Conservation (phyloP, 1,140 invertebrate genomes). For the Acyrthosiphon pisum region DNA sequence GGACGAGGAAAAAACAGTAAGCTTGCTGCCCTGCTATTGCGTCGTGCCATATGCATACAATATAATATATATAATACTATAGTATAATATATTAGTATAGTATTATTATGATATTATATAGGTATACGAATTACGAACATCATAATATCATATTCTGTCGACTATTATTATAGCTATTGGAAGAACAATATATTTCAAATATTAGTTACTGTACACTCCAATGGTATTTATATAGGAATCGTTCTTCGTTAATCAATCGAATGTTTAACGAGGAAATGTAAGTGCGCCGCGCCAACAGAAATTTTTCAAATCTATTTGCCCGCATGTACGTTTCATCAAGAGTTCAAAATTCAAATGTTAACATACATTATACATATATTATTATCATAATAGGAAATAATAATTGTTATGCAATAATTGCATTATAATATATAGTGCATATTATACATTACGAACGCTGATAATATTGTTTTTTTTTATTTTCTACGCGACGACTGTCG, state of each 20-base stretch:
- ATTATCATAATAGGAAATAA: background rate
- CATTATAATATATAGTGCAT: background rate
- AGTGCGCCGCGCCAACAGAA: background rate
- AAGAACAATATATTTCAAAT: background rate
- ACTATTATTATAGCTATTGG: too few species aligned
- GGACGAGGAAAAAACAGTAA: background rate
- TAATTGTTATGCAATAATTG: background rate
- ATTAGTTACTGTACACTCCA: background rate
- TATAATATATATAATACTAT: too few species aligned
- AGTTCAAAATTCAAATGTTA: slow-evolving; percentile 13
- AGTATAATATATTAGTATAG: too few species aligned
- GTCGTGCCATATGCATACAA: background rate
- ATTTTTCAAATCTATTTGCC: slow-evolving; percentile 7
- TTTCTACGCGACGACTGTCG: background rate
- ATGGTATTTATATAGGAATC: background rate
- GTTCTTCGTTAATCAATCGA: background rate
- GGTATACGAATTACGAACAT: too few species aligned
- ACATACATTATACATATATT: background rate
- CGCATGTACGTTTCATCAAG: background rate
- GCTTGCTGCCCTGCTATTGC: background rate
- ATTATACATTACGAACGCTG: background rate
- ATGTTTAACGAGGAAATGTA: background rate
- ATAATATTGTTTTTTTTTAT: background rate
- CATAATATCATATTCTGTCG: background rate
- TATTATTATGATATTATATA: background rate